phyloP scores from a whole-genome alignment of 2,797 vertebrate species.

The Girardinus metallicus region DNA sequence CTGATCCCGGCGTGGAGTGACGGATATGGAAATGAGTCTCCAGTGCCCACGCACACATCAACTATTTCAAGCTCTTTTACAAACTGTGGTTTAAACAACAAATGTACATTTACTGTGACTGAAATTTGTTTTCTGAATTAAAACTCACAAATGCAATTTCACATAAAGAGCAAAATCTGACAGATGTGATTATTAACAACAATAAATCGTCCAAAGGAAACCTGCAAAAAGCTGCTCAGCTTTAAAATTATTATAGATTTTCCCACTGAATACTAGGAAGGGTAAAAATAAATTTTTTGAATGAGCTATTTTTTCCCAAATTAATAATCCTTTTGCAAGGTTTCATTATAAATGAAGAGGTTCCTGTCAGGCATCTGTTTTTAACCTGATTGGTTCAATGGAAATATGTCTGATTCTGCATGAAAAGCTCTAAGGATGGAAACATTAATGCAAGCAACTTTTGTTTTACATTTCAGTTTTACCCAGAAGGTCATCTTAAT shows the following conservation, averaged over 20 bases:
- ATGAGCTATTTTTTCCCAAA: not conserved
- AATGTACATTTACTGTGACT: not conserved
- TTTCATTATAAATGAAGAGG: not conserved
- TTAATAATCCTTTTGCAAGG: not conserved
- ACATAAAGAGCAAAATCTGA: constrained; percentile 1
- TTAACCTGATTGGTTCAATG: not conserved
- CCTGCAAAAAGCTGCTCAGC: not conserved
- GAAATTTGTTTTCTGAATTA: not conserved
- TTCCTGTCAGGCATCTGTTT: not conserved
- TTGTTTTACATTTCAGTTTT: no score
- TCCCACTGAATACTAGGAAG: not conserved
- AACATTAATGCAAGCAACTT: no score
- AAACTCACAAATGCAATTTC: not conserved
- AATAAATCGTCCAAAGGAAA: not conserved
- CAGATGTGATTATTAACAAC: not conserved
- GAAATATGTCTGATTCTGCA: not conserved
- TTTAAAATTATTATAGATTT: not conserved
- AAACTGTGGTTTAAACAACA: not conserved
- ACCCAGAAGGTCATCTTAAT: no score
- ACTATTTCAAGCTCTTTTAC: not conserved
- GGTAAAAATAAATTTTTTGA: not conserved
- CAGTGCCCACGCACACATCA: not conserved
- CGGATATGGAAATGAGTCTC: constrained; percentile 18
- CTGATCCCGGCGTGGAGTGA: constrained; percentile 19
- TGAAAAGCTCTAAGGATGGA: no score